Evolutionary conservation across 1,140 invertebrate species (phyloP).

Genomic region (Thrips palmi): DNA sequence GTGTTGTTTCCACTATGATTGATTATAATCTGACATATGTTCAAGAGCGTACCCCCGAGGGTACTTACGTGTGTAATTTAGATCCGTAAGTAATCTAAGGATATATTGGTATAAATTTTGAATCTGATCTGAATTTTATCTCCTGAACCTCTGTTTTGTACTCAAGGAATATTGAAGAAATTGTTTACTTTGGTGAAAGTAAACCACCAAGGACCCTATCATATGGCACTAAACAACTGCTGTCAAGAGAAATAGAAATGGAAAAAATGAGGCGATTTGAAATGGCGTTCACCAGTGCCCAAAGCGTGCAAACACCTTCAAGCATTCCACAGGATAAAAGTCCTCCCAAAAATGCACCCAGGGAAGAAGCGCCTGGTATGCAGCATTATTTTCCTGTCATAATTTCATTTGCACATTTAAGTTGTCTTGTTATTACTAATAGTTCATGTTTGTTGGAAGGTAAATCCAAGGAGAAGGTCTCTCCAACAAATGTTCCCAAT

Average conservation of each 20-base stretch:
- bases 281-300: constrained; percentile 18
- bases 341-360: too few relatives aligned
- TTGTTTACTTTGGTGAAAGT: constrained; percentile 20
- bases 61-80: constrained; percentile 57
- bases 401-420: too few relatives aligned
- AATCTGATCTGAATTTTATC: constrained; percentile 4
- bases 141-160: constrained; percentile 5
- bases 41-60: constrained; percentile 59
- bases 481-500: constrained; percentile 34
- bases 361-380: too few relatives aligned
- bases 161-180: constrained; percentile 27
- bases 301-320: constrained; percentile 13
- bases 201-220: constrained; percentile 16
- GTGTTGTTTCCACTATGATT: constrained; percentile 69
- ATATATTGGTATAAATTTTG: background rate
- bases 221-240: constrained; percentile 40
- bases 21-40: constrained; percentile 74
- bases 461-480: constrained; percentile 1
- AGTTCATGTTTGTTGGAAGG: too few relatives aligned
- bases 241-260: constrained; percentile 55
- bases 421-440: too few relatives aligned
- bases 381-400: too few relatives aligned
- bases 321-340: too few relatives aligned
- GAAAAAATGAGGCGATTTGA: constrained; percentile 42
- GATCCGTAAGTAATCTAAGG: constrained; percentile 48